Percentiles rank a stretch among this genome's conserved stretches.
These are phyloP conservation scores for Nephrocerus scutellatus DNA, from an alignment of 2,888 invertebrate genomes.

Conservation along the genomic window DNA sequence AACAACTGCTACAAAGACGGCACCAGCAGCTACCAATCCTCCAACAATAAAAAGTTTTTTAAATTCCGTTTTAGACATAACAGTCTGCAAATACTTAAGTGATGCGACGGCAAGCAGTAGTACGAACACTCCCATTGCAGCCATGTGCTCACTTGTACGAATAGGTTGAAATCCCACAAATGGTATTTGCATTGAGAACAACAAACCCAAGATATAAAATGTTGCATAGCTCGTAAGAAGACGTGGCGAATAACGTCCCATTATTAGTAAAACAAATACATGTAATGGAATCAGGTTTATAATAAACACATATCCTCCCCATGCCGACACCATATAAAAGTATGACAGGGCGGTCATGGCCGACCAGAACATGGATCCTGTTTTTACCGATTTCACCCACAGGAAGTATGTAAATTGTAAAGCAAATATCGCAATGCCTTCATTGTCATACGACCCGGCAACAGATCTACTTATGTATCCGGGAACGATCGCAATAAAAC, in stretches of 20 bases:
- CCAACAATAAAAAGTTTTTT: slow-evolving; percentile 77
- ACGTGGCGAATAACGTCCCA: slow-evolving; percentile 91
- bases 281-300: slow-evolving; percentile 98
- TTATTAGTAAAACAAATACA: slow-evolving; percentile 86
- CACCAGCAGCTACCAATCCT: slow-evolving; percentile 64
- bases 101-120: slow-evolving; percentile 82
- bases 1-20: slow-evolving; percentile 79
- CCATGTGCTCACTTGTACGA: slow-evolving; percentile 99
- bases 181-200: slow-evolving; percentile 96
- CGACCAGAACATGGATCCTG: slow-evolving; percentile 96
- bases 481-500: slow-evolving; percentile 97
- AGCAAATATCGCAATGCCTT: slow-evolving; percentile 99
- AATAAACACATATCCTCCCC: slow-evolving; percentile 99
- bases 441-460: slow-evolving; percentile 99
- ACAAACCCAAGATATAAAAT: slow-evolving; percentile 91
- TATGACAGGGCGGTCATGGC: slow-evolving; percentile 90
- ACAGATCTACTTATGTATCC: slow-evolving; percentile 99
- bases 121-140: slow-evolving; percentile 94
- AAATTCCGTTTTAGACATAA: slow-evolving; percentile 83
- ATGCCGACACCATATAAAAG: slow-evolving; percentile 99
- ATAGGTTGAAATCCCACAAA: slow-evolving; percentile 98
- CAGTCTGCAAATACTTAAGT: slow-evolving; percentile 78
- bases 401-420: slow-evolving; percentile 96
- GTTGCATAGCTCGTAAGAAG: slow-evolving; percentile 93
- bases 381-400: slow-evolving; percentile 97